Base-by-base conservation (phyloP, 1,140 invertebrate species). In the Pachypeltis micranthus region DNA sequence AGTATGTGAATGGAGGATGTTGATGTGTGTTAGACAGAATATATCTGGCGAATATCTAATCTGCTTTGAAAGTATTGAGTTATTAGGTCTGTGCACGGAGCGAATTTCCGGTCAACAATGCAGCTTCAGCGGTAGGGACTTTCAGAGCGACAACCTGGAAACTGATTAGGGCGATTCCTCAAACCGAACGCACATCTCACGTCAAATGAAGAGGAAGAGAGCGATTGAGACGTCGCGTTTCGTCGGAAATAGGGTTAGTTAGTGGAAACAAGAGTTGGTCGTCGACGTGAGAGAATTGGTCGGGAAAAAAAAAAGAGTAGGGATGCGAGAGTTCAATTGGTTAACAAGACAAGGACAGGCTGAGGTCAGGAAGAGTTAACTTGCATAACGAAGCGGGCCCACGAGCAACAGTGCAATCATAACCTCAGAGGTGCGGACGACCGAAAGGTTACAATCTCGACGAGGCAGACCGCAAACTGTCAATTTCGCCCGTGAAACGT, bases 331-430 rank as follows among this genome's bases (percentile, higher is more conserved):
- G 54, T 56, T 56, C 54, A 56, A 56, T 56, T 56, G 54, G 54
- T 56, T 56, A 56, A 56, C 54, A 56, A 56, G 54, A 26, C 54
- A 56, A 56, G 54, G 54, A 56, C 54, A 56, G 54, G 54, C 54
- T 56, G 54, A 56, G 54, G 54, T 56, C 54, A 56, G 54, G 54
- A 56, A 56, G 54, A 56, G 54, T 56, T 25, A 56, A 56, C 54
- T 56, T 56, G 54, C 54, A 56, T 56, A 56, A 56, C 54, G 7
- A 56, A 56, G 19, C 26, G 54, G 54, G 16, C 54, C 25, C n/a
- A n/a, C n/a, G n/a, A n/a, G n/a, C n/a, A n/a, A 24, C 16, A 25
- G 25, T 56, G 54, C 54, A 56, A 56, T 56, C 54, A 56, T 56
- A 39, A 16, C 31, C 31, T 39, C 16, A 7, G 31, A 39, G 16